A percentile compares a stretch with the other conserved stretches of the same genome.
phyloP scores from a whole-genome alignment of 2,888 invertebrate genomes.

The Trissoscelio sp. region DNA sequence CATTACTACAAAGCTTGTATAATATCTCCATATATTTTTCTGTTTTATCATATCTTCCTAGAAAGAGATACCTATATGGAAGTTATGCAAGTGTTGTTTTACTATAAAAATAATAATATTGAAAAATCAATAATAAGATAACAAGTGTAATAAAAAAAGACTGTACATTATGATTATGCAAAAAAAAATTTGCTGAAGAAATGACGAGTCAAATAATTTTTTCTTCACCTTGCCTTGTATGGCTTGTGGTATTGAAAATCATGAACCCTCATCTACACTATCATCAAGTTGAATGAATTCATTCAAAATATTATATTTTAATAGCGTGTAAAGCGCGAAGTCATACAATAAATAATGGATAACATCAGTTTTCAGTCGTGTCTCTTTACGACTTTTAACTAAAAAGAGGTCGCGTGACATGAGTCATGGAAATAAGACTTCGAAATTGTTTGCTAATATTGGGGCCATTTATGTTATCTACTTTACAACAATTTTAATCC shows the following conservation, averaged over 20 bases:
- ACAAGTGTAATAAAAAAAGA: background rate
- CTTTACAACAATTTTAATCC: slow-evolving; percentile 19
- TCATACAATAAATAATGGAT: slow-evolving; percentile 25
- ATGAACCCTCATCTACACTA: background rate
- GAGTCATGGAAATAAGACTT: slow-evolving; percentile 27
- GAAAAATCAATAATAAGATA: background rate
- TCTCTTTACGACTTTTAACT: slow-evolving; percentile 8
- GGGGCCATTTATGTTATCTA: slow-evolving; percentile 1
- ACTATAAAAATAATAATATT: background rate
- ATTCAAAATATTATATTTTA: background rate
- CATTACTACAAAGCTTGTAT: too few species aligned
- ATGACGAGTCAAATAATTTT: background rate
- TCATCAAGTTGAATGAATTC: background rate
- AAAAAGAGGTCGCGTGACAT: slow-evolving; percentile 27
- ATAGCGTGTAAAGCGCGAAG: slow-evolving; percentile 1
- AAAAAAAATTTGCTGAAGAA: background rate
- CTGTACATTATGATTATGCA: background rate
- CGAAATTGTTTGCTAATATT: slow-evolving; percentile 24
- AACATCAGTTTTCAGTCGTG: slow-evolving; percentile 1
- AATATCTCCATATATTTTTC: too few species aligned
- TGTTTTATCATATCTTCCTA: too few species aligned
- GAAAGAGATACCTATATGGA: too few species aligned
- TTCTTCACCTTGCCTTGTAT: background rate
- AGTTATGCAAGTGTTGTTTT: too few species aligned
- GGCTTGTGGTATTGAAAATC: background rate